These are phyloP conservation scores for Catostylus mosaicus DNA, from an alignment of 30 jellyfish, hydroid and myxozoan genomes.

Conservation along the genomic window DNA sequence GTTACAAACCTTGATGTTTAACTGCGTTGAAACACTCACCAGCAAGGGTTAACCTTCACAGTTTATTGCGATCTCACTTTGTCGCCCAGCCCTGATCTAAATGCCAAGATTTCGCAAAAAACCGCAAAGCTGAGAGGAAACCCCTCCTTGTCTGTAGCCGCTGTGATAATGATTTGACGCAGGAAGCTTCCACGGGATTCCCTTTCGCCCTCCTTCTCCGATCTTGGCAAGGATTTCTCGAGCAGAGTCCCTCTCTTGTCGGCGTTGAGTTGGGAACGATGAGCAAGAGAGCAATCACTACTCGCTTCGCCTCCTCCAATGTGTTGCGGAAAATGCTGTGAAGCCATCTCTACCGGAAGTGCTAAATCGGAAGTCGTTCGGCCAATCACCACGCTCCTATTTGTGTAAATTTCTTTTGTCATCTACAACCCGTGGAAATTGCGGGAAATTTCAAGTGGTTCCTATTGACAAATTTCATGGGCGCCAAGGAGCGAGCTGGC, in stretches of 20 bases:
- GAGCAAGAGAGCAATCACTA: conserved; percentile 1
- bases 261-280: neutral
- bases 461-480: conserved; percentile 9
- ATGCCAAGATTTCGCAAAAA: conserved; percentile 25
- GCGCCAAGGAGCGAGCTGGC: too few species aligned
- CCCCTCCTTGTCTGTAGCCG: conserved; percentile 73
- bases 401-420: conserved; percentile 22
- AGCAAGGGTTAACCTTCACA: neutral
- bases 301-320: neutral
- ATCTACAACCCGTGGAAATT: conserved; percentile 35
- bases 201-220: neutral
- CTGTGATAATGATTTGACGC: conserved; percentile 20
- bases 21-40: neutral
- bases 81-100: conserved; percentile 39
- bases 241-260: neutral
- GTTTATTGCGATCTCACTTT: neutral
- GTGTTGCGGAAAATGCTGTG: conserved; percentile 32
- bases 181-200: conserved; percentile 19
- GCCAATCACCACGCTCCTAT: conserved; percentile 38
- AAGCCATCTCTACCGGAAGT: conserved; percentile 68
- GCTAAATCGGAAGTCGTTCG: conserved; percentile 58
- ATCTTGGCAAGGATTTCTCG: neutral
- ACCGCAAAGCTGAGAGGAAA: conserved; percentile 62
- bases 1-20: neutral
- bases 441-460: conserved; percentile 57